Percentiles rank a stretch among this genome's conserved stretches.
Conservation (phyloP, 2,888 invertebrate genomes). For the Ceriagrion tenellum region DNA sequence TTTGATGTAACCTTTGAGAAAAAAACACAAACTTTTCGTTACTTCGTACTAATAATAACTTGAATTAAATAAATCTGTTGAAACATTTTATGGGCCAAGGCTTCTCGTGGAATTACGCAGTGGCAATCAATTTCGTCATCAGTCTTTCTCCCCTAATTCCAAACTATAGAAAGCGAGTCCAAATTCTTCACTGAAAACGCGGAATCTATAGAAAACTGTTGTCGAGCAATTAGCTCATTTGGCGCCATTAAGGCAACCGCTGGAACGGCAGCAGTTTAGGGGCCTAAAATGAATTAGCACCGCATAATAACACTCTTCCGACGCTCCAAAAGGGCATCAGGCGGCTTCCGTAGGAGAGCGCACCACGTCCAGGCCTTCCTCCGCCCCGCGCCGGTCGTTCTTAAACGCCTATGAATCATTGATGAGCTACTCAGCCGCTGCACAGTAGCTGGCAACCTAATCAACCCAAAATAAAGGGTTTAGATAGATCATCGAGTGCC, state of each 20-base stretch:
- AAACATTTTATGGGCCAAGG: background rate
- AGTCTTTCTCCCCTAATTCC: background rate
- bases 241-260: slow-evolving; percentile 40
- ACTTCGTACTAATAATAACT: no score
- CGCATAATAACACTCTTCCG: background rate
- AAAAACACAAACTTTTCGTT: no score
- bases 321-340: background rate
- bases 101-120: background rate
- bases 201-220: background rate
- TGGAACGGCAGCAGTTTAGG: slow-evolving; percentile 14
- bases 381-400: background rate
- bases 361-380: background rate
- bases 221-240: slow-evolving; percentile 23
- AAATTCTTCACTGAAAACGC: background rate
- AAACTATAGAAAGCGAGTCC: background rate
- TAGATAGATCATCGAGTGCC: slow-evolving; percentile 30
- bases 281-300: slow-evolving; percentile 33
- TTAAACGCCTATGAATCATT: slow-evolving; percentile 61
- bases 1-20: no score
- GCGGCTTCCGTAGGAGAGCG: background rate
- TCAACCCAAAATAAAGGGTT: slow-evolving; percentile 61
- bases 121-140: background rate
- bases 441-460: slow-evolving; percentile 64
- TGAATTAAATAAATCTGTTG: no score
- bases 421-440: slow-evolving; percentile 47